Evolutionary conservation across 2,113 vertebrate species (phyloP).

Genomic region (Amphilophus citrinellus): DNA sequence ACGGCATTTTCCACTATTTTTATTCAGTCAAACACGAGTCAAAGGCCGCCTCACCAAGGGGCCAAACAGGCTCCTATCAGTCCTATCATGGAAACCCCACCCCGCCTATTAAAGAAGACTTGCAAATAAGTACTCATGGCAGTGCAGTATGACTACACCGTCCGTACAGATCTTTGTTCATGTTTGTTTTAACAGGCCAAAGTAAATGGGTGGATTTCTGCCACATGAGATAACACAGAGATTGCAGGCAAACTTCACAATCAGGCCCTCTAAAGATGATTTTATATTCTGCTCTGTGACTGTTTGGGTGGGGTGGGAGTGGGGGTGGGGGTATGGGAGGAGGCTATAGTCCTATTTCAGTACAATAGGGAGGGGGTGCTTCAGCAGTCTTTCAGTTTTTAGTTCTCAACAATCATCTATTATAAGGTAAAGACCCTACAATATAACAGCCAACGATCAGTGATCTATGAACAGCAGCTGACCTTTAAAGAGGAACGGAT

Average conservation of each 20-base stretch:
- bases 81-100: background rate
- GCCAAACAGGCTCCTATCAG: background rate
- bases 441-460: no score
- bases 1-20: background rate
- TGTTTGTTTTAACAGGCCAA: background rate
- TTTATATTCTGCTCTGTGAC: fast-evolving
- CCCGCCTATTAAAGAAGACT: background rate
- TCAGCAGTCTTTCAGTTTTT: background rate
- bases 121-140: background rate
- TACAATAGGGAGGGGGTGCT: no score
- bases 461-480: no score
- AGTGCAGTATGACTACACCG: no score
- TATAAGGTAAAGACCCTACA: no score
- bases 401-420: background rate
- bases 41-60: constrained; percentile 4
- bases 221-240: constrained; percentile 4
- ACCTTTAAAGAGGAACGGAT: no score
- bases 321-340: no score
- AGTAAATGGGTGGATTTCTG: background rate
- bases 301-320: no score
- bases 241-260: background rate
- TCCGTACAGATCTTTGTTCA: background rate
- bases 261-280: background rate
- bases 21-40: constrained; percentile 27
- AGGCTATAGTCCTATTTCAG: no score